phyloP scores from a whole-genome alignment of 2,797 vertebrate species.

The Mormyrops boulengeri region DNA sequence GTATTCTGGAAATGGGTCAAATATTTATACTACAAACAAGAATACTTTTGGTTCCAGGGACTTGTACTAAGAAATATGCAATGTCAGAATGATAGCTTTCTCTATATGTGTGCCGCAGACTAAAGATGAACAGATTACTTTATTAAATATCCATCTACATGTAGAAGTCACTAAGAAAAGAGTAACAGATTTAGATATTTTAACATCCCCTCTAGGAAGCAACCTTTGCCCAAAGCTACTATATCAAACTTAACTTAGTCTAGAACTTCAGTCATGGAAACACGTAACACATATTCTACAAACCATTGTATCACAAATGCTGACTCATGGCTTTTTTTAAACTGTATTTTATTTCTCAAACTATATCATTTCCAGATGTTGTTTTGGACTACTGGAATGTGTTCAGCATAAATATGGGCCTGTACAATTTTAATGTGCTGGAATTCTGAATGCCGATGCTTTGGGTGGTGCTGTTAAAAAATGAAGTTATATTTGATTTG shows the following conservation, averaged over 20 bases:
- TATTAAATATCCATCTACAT: not conserved
- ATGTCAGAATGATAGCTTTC: not conserved
- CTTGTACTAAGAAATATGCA: not conserved
- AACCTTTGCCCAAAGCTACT: conserved; percentile 3
- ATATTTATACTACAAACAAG: not conserved
- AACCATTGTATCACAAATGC: not conserved
- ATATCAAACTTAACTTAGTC: not conserved
- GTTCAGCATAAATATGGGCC: conserved; percentile 18
- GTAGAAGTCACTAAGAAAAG: not conserved
- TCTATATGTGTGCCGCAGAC: not conserved
- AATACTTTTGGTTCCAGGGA: not conserved
- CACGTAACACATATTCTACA: conserved; percentile 11
- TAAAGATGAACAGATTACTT: not conserved
- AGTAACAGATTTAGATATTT: not conserved
- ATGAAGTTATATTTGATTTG: not conserved
- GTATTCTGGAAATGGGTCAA: not conserved
- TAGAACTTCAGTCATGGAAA: conserved; percentile 11
- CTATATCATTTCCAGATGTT: conserved; percentile 33
- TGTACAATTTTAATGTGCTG: conserved; percentile 25
- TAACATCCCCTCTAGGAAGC: not conserved
- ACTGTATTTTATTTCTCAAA: conserved; percentile 12
- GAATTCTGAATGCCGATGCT: not conserved
- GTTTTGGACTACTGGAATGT: conserved; percentile 19
- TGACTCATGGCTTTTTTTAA: conserved; percentile 20
- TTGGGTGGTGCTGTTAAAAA: not conserved